Percentiles rank a stretch among this genome's conserved stretches.
phyloP scores from a whole-genome alignment of 2,888 invertebrate species.

The Rapana venosa region DNA sequence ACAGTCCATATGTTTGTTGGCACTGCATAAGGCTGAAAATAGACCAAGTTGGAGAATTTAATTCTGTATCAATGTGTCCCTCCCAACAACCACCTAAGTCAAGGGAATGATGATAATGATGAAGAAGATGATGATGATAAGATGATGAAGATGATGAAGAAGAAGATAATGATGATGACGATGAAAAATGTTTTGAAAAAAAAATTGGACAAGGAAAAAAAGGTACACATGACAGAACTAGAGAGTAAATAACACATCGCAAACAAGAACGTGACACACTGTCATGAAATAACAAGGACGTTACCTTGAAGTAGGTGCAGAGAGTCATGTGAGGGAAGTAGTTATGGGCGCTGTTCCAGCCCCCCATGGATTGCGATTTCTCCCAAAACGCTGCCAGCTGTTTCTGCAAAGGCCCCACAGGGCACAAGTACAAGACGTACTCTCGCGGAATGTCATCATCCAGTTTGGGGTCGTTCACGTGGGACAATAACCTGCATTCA shows the following conservation, averaged over 20 bases:
- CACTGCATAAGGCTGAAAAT: no score
- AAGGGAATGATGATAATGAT: no score
- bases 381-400: slow-evolving; percentile 85
- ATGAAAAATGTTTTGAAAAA: no score
- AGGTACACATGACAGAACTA: background rate
- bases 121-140: no score
- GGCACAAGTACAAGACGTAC: slow-evolving; percentile 92
- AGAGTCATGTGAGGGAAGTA: slow-evolving; percentile 93
- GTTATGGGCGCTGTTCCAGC: slow-evolving; percentile 94
- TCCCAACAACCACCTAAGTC: no score
- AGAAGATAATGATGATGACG: no score
- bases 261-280: background rate
- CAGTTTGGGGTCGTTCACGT: slow-evolving; percentile 89
- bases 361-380: slow-evolving; percentile 85
- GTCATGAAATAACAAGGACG: background rate
- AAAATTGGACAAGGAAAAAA: no score
- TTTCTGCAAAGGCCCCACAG: slow-evolving; percentile 85
- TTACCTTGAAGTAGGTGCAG: slow-evolving; percentile 87
- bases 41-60: no score
- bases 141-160: no score
- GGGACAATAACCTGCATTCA: slow-evolving; percentile 85
- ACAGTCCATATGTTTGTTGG: no score
- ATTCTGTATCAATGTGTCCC: no score
- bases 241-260: background rate
- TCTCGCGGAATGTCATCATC: slow-evolving; percentile 89